Percentiles rank a stretch among this genome's conserved stretches.
phyloP scores from a whole-genome alignment of 2,888 invertebrate species.

The Congeria kusceri region DNA sequence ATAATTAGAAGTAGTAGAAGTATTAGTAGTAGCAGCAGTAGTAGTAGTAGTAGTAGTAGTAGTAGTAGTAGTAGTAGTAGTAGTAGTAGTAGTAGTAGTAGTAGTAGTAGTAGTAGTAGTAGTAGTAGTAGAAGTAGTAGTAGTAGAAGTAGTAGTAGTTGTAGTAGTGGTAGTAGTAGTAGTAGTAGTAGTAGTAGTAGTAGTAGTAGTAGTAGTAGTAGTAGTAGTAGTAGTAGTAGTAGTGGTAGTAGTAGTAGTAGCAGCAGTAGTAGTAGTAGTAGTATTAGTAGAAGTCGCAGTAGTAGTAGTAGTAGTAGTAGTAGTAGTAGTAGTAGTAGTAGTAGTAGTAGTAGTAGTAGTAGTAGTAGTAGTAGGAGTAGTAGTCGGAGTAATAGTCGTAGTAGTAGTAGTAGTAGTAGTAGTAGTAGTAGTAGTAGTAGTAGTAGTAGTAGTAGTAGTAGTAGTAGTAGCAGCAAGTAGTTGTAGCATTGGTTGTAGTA shows the following conservation, averaged over 20 bases:
- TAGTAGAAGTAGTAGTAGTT: background rate
- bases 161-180: background rate
- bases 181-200: background rate
- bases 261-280: constrained; percentile 8
- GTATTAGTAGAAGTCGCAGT: constrained; percentile 3
- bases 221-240: constrained; percentile 6
- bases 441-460: constrained; percentile 13
- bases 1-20: background rate
- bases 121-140: too few species aligned
- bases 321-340: constrained; percentile 12
- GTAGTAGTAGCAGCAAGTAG: constrained; percentile 5
- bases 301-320: constrained; percentile 9
- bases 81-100: too few species aligned
- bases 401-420: constrained; percentile 47
- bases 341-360: constrained; percentile 21
- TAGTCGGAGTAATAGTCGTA: constrained; percentile 41
- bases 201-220: constrained; percentile 8
- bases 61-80: too few species aligned
- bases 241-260: constrained; percentile 4
- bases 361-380: constrained; percentile 30
- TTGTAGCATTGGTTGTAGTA: background rate
- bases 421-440: constrained; percentile 11
- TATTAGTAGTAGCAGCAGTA: too few species aligned
- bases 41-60: too few species aligned
- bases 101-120: too few species aligned